A percentile compares a stretch with the other conserved stretches of the same genome.
These are phyloP conservation scores for Tachysurus vachellii DNA, from an alignment of 2,113 vertebrate genomes.

Conservation along the genomic window DNA sequence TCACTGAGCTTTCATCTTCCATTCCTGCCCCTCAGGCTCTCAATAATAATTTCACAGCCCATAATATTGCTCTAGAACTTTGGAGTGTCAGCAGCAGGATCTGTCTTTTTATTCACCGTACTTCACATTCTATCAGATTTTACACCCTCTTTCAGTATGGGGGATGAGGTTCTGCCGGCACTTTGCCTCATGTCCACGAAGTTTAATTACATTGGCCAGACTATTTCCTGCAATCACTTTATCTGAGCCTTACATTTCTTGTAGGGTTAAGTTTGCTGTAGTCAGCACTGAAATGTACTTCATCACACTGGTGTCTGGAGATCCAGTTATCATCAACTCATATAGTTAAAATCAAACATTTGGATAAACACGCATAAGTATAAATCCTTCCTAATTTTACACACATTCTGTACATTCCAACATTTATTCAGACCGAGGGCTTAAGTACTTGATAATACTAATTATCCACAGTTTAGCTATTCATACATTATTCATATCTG, in stretches of 20 bases:
- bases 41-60: slow-evolving; percentile 36
- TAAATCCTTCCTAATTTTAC: slow-evolving; percentile 14
- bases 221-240: slow-evolving; percentile 3
- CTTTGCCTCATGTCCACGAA: background rate
- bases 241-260: background rate
- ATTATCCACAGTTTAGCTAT: slow-evolving; percentile 57
- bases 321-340: background rate
- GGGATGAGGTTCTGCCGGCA: background rate
- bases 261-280: slow-evolving; percentile 13
- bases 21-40: slow-evolving; percentile 26
- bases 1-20: slow-evolving; percentile 38
- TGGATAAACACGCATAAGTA: background rate
- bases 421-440: slow-evolving; percentile 52
- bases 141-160: slow-evolving; percentile 17
- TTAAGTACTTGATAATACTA: slow-evolving; percentile 58
- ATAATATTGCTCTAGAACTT: slow-evolving; percentile 38
- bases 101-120: slow-evolving; percentile 1
- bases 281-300: slow-evolving; percentile 13
- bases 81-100: slow-evolving; percentile 34
- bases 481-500: slow-evolving; percentile 52
- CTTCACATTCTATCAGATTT: slow-evolving; percentile 37
- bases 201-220: slow-evolving; percentile 22
- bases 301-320: background rate
- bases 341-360: background rate
- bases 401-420: slow-evolving; percentile 42